Evolutionary conservation across 2,888 invertebrate species (phyloP), one percentile per base, ranked within the genome.

Genomic region (Apomyelois bistriatella): DNA sequence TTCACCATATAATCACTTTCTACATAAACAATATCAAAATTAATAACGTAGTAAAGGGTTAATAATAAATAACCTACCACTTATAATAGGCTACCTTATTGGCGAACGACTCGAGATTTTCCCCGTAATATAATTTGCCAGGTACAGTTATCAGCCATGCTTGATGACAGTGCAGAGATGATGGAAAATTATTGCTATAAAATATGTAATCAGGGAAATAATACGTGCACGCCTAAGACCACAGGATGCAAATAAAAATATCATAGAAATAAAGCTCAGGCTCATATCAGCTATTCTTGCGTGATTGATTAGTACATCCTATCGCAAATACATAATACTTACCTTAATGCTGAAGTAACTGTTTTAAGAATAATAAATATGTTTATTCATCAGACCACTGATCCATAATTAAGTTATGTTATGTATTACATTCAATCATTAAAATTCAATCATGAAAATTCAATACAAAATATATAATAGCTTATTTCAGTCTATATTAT

Each of bases 111-210:
- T 43, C 32, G 48, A 30, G 46, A 36, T 28, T 57, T 53, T 55
- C 47, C 52, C 47, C 36, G 52, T 53, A 56, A 52, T 54, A 51
- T 41, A 55, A 47, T 48, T 51, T 30, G 30, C 15, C 22, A 42
- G 43, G 41, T 49, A 52, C 55, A 47, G 50, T 58, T 55, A 58
- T 37, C 38, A 12, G 10, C 48, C 36, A 35, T 10, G 30, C 16
- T 53, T 57, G 59, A 62, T 58, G 61, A 61, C 59, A 57, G 40
- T 22, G 42, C 58, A 51, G 58, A 55, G 58, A 64, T 65, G 67
- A 64, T 60, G 59, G 58, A 41, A 64, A 64, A 66, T 62, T 66
- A 60, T 64, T 64, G 55, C 56, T 56, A 56, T 58, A 61, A 58
- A 63, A 53, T 55, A 53, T 48, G 52, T 58, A 61, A 63, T 59